Conservation (phyloP, 1,140 invertebrate genomes). For the Heterodera schachtii region DNA sequence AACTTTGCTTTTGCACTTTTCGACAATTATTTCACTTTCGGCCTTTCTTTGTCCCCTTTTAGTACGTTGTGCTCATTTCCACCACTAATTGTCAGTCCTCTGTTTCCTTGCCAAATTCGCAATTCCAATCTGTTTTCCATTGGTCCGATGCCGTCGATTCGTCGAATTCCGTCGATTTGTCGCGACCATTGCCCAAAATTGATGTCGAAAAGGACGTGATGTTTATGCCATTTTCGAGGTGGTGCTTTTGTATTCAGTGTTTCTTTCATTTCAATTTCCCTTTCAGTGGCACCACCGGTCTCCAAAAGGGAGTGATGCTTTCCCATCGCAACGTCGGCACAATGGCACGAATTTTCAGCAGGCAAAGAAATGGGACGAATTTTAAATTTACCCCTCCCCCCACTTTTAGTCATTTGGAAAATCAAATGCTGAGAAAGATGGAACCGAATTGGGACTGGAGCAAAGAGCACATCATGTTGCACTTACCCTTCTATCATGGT, state of each 20-base stretch:
- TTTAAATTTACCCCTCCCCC: neutral
- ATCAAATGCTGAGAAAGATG: slow-evolving; percentile 29
- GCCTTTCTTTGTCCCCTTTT: neutral
- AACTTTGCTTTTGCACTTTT: neutral
- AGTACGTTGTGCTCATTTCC: slow-evolving; percentile 32
- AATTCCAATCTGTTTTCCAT: slow-evolving; percentile 4
- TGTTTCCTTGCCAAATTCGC: neutral
- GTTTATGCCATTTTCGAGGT: slow-evolving; percentile 44
- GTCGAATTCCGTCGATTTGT: slow-evolving; percentile 16
- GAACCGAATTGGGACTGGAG: slow-evolving; percentile 28
- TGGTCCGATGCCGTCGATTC: slow-evolving; percentile 17
- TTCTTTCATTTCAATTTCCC: neutral
- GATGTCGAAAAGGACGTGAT: slow-evolving; percentile 38
- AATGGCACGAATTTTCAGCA: slow-evolving; percentile 37
- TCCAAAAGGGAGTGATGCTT: slow-evolving; percentile 50
- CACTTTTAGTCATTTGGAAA: slow-evolving; percentile 39
- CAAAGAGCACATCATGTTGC: slow-evolving; percentile 37
- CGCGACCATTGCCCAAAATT: slow-evolving; percentile 10
- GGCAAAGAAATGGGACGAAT: neutral
- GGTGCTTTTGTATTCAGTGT: neutral
- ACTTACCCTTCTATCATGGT: slow-evolving; percentile 82
- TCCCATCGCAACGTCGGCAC: slow-evolving; percentile 42
- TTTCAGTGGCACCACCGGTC: slow-evolving; percentile 42
- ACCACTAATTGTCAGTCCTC: neutral
- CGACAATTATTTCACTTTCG: neutral